Conservation (phyloP, 2,797 vertebrate genomes). For the Aplochiton taeniatus region DNA sequence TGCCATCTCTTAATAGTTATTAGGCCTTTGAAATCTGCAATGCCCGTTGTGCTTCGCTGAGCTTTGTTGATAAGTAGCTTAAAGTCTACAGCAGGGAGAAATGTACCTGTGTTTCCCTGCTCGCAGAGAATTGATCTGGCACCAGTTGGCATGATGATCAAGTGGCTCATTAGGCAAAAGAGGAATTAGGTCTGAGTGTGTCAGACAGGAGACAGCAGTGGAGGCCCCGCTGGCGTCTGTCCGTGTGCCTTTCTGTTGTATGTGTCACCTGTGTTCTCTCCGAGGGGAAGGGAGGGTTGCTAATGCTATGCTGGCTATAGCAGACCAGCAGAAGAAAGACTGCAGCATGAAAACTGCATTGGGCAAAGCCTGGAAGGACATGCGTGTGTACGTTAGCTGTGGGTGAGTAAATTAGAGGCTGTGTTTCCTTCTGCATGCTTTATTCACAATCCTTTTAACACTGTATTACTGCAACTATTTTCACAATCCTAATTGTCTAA, state of each 20-base stretch:
- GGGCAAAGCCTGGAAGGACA: no score
- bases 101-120: slow-evolving; percentile 35
- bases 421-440: no score
- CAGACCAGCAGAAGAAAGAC: no score
- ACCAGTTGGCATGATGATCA: slow-evolving; percentile 68
- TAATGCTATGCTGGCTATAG: no score
- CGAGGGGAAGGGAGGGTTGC: slow-evolving; percentile 15
- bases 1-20: no score
- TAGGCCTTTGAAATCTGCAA: slow-evolving; percentile 46
- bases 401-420: no score
- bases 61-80: slow-evolving; percentile 59
- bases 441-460: no score
- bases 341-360: no score
- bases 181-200: slow-evolving; percentile 62
- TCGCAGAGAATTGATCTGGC: slow-evolving; percentile 62
- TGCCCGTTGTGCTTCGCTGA: slow-evolving; percentile 46
- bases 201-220: slow-evolving; percentile 53
- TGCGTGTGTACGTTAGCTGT: no score
- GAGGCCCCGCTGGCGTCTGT: slow-evolving; percentile 27
- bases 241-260: slow-evolving; percentile 26
- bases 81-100: slow-evolving; percentile 43
- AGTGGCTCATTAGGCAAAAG: slow-evolving; percentile 70
- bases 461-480: no score
- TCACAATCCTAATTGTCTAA: no score
- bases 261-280: slow-evolving; percentile 30